A percentile compares a stretch with the other conserved stretches of the same genome.
Conservation (phyloP, 2,113 vertebrate species). For the Vidua macroura region DNA sequence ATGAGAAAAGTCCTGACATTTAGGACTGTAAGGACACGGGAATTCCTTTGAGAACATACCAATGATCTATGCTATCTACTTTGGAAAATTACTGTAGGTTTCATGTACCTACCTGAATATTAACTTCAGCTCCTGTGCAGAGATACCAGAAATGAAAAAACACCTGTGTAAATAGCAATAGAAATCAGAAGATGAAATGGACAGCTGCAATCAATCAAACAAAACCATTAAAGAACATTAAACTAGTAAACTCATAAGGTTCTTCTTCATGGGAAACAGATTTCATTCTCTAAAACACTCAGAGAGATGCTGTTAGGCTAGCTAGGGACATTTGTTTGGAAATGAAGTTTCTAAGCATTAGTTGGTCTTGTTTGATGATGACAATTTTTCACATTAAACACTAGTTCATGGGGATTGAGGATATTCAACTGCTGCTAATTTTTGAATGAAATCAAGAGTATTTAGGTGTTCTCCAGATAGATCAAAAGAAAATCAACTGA, state of each 20-base stretch:
- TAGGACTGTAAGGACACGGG: not conserved
- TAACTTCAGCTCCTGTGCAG: not conserved
- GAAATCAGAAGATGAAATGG: not conserved
- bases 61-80: not conserved
- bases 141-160: not conserved
- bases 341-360: conserved; percentile 28
- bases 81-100: not conserved
- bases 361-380: not conserved
- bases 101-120: not conserved
- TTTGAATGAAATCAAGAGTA: conserved; percentile 11
- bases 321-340: not conserved
- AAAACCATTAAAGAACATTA: not conserved
- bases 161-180: not conserved
- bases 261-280: not conserved
- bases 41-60: not conserved
- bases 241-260: not conserved
- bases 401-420: not conserved
- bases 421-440: not conserved
- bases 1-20: not conserved
- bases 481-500: not conserved
- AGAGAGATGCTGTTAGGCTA: not conserved
- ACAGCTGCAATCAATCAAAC: not conserved
- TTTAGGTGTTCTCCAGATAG: not conserved
- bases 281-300: not conserved
- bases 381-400: conserved; percentile 45